These are phyloP conservation scores for Pogonus chalceus DNA, from an alignment of 1,140 invertebrate species.

Conservation along the genomic window DNA sequence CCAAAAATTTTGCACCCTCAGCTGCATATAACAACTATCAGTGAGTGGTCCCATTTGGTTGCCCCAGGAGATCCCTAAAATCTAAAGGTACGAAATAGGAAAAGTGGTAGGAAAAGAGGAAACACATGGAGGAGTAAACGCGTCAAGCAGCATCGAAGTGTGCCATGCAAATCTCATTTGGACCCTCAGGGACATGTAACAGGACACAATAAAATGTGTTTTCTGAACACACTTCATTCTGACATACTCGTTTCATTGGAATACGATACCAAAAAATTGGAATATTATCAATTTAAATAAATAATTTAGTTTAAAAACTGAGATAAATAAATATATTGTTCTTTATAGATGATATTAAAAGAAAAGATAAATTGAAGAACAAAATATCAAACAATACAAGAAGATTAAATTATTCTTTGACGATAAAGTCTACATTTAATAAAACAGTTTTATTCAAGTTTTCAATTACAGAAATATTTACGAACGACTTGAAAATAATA, in stretches of 20 bases:
- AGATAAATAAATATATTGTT: neutral
- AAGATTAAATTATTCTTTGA: too few relatives aligned
- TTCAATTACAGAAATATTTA: too few relatives aligned
- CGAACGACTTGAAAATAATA: too few relatives aligned
- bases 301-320: neutral
- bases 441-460: too few relatives aligned
- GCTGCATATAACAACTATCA: neutral
- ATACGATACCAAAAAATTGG: too few relatives aligned
- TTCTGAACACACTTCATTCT: neutral
- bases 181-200: neutral
- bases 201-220: neutral
- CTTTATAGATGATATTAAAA: neutral
- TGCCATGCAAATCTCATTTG: neutral
- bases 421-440: too few relatives aligned
- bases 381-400: neutral
- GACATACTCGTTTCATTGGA: too few relatives aligned
- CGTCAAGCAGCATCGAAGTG: neutral
- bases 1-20: neutral
- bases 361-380: neutral
- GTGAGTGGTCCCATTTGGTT: neutral
- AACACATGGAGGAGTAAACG: neutral
- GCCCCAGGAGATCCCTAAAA: neutral
- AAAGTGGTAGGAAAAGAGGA: neutral
- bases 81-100: neutral
- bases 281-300: too few relatives aligned